A percentile compares a stretch with the other conserved stretches of the same genome.
Evolutionary conservation across 2,888 invertebrate species (phyloP).

Genomic region (Callyntrura sp.): DNA sequence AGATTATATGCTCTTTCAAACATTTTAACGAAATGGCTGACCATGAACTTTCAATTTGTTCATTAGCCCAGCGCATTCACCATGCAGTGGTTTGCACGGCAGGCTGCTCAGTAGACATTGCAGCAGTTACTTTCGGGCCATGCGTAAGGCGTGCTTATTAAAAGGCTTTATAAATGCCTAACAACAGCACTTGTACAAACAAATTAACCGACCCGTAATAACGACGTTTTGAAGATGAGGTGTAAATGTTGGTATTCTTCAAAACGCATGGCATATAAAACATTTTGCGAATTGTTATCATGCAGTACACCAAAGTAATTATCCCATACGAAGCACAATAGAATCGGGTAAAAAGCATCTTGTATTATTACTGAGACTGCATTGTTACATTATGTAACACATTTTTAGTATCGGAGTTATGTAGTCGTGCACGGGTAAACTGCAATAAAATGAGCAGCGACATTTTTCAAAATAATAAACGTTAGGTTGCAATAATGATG

Average conservation of each 20-base stretch:
- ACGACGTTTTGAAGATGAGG: neutral
- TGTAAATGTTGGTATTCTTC: no score
- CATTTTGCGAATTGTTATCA: neutral
- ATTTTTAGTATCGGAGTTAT: no score
- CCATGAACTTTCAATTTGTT: conserved; percentile 70
- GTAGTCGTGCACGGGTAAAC: no score
- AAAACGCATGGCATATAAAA: no score
- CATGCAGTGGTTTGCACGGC: neutral
- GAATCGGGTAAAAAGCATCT: neutral
- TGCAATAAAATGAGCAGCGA: no score
- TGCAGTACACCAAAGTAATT: conserved; percentile 11
- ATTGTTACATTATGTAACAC: no score
- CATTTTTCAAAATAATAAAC: no score
- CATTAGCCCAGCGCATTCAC: neutral
- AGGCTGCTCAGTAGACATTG: neutral
- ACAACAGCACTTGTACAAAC: no score
- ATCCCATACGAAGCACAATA: neutral
- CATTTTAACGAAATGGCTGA: conserved; percentile 53
- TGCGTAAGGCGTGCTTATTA: no score
- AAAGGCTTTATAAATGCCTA: neutral
- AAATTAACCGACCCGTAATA: neutral
- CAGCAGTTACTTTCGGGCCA: no score
- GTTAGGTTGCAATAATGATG: no score
- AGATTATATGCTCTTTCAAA: conserved; percentile 22
- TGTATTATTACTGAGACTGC: no score